These are phyloP conservation scores for Halcyon malimbica DNA, from an alignment of 2,113 vertebrate genomes.

Conservation along the genomic window DNA sequence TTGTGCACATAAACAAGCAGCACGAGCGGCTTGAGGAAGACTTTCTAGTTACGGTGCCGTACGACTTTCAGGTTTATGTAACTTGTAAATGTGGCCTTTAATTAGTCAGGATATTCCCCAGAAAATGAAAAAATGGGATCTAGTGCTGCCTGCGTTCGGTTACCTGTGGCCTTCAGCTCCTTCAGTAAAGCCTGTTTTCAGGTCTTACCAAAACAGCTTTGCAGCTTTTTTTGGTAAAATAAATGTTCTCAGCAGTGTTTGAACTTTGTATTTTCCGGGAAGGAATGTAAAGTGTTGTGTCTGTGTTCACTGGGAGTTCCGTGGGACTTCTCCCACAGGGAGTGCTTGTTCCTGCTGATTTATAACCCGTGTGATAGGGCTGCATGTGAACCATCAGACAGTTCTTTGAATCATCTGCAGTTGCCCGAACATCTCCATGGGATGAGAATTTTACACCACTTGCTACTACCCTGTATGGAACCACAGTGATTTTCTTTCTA, in stretches of 20 bases:
- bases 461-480: background rate
- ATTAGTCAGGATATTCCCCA: slow-evolving; percentile 31
- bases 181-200: background rate
- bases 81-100: slow-evolving; percentile 33
- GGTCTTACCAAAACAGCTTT: background rate
- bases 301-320: background rate
- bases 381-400: background rate
- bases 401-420: background rate
- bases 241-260: background rate
- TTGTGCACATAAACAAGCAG: background rate
- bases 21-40: background rate
- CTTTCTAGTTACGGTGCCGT: background rate
- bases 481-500: background rate
- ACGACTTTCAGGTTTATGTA: background rate
- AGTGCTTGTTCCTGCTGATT: background rate
- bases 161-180: background rate
- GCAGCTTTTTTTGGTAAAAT: background rate
- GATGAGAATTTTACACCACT: background rate
- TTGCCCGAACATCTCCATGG: background rate
- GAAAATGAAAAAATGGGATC: slow-evolving; percentile 4
- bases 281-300: background rate
- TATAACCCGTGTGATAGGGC: background rate
- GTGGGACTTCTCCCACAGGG: background rate
- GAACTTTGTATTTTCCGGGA: background rate
- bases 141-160: background rate